Base-by-base conservation (phyloP, 2,888 invertebrate genomes). In the Dinocampus coccinellae region DNA sequence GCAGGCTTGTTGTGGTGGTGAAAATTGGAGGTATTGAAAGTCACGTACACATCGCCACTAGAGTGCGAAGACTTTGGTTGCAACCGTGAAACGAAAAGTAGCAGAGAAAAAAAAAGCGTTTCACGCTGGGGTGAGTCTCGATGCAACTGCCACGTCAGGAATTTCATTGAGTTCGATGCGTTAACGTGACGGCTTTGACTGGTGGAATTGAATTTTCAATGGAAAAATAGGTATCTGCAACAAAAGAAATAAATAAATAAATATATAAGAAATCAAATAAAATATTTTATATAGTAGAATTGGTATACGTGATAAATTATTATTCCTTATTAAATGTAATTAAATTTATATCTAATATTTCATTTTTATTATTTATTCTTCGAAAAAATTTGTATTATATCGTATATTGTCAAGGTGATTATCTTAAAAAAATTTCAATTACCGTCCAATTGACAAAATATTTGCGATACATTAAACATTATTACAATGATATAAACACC, bases 111-210 rank as follows among this genome's bases (percentile, higher is more conserved):
- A n/a, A 75, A 72, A 73, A 72, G 72, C 67, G 79, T 83, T 80
- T 83, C 80, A 84, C 82, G 80, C 81, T 78, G 79, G 76, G 78
- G 73, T 79, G 79, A 81, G 76, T 76, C 80, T 76, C 78, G 78
- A 83, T 77, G 81, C 80, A 76, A 73, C 76, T 81, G 81, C 82
- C 77, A 76, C 84, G 83, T 84, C 83, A 83, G 84, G 81, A 79
- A 76, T 83, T 82, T 81, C 79, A 76, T 78, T 78, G 77, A 79
- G 77, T 79, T 79, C 78, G 79, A 81, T 78, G 81, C 78, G 68
- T 69, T 66, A 66, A 66, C 53, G 39, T 57, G 57, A 34, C 66
- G 39, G 55, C 55, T 66, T 64, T 64, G 60, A 62, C 62, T 36
- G 34, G 68, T 36, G 55, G 58, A 57, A 67, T 73, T 61, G 55